phyloP scores from a whole-genome alignment of 2,113 vertebrate genomes.

The Bos indicus region DNA sequence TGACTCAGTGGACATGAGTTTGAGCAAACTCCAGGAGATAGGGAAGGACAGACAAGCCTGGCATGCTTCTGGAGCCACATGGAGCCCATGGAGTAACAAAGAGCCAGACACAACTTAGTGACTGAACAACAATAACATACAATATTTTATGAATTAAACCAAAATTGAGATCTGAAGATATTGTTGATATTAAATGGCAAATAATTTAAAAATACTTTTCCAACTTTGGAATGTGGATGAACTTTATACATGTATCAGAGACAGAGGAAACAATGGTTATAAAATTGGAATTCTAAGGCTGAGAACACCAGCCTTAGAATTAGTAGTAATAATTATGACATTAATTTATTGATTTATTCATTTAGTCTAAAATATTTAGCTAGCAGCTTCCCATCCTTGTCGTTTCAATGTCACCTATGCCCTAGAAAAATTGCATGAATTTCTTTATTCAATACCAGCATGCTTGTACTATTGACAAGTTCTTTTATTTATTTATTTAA shows the following conservation, averaged over 20 bases:
- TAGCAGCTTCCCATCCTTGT: too few relatives aligned
- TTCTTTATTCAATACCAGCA: background rate
- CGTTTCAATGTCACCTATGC: background rate
- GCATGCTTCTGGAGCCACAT: too few relatives aligned
- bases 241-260: background rate
- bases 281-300: background rate
- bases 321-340: too few relatives aligned
- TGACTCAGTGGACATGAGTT: background rate
- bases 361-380: too few relatives aligned
- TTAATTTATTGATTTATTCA: too few relatives aligned
- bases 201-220: background rate
- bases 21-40: background rate
- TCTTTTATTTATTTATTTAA: background rate
- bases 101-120: background rate
- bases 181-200: background rate
- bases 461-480: background rate
- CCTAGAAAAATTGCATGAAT: background rate
- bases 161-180: background rate
- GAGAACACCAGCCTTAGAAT: background rate
- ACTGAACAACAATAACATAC: background rate
- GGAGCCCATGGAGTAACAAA: background rate
- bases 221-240: background rate
- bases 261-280: background rate
- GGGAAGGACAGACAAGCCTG: background rate
- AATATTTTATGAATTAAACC: background rate